Evolutionary conservation across 2,113 vertebrate species (phyloP).

Genomic region (Serilophus lunatus): DNA sequence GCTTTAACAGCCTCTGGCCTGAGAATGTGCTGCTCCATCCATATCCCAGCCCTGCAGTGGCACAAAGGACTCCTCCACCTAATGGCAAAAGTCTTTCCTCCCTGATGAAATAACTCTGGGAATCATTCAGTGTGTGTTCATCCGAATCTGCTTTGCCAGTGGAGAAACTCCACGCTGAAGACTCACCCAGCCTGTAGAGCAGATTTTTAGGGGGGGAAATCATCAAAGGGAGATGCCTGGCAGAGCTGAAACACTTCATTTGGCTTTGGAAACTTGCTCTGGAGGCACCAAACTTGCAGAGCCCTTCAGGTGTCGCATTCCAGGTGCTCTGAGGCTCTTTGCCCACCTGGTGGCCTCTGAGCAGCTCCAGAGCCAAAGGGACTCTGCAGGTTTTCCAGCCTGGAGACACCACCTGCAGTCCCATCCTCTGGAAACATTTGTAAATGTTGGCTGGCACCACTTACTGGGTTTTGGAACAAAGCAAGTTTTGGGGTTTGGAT

Average conservation of each 20-base stretch:
- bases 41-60: neutral
- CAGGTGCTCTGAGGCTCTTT: conserved; percentile 2
- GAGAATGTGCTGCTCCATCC: neutral
- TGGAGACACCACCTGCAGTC: fast-evolving
- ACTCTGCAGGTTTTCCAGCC: neutral
- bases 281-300: fast-evolving
- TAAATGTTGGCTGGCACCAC: fast-evolving
- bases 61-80: neutral
- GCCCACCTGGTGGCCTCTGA: conserved; percentile 21
- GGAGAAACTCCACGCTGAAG: fast-evolving
- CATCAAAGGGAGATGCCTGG: neutral
- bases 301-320: neutral
- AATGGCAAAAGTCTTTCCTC: neutral
- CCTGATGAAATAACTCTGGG: neutral
- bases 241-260: neutral
- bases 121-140: fast-evolving
- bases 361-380: neutral
- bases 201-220: neutral
- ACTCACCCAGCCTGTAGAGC: neutral
- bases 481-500: neutral
- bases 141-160: neutral
- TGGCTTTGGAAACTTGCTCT: neutral
- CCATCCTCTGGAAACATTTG: fast-evolving
- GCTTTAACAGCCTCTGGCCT: neutral
- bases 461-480: neutral